Evolutionary conservation across 2,888 invertebrate genomes (phyloP), one percentile per base, ranked within the genome.

Genomic region (Ennomos erosarius): DNA sequence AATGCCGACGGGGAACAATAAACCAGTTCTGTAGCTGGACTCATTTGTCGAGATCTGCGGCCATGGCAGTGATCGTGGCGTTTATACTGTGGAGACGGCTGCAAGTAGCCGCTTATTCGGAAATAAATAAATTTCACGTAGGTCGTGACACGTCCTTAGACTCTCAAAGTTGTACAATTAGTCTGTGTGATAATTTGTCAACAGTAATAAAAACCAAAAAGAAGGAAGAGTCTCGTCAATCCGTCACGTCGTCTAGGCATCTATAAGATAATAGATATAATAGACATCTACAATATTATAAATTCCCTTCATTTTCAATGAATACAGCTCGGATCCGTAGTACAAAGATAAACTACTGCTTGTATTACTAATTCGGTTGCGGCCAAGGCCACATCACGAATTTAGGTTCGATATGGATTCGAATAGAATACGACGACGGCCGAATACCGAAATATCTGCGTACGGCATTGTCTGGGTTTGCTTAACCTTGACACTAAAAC

Each of bases 371-470:
- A 11, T 16, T 26, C 12, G 16, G 43, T n/a, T 12, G 47, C 58
- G 55, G 50, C 63, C 63, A 64, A 61, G 62, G 64, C 46, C 58
- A 35, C 46, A 39, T 38, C 45, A 37, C 46, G 35, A 57, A 45
- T 57, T 56, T 42, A 45, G 59, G 54, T 43, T 45, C 50, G 52
- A 48, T 35, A 39, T 35, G 44, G 50, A 50, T 54, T 59, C 49
- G 48, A 49, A 42, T 54, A 11, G 46, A 35, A 39, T 42, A 36
- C 12, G 34, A 8, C 36, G 52, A 33, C 40, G 36, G 46, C 38
- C 13, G 42, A 48, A 43, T 43, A 48, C 58, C 48, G 51, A 49
- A 53, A 54, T 48, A 59, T 48, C 43, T 42, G 42, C 26, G 26
- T n/a, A 34, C 40, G 42, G 43, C 43, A 43, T 49, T 48, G 53